A percentile compares a stretch with the other conserved stretches of the same genome.
phyloP scores from a whole-genome alignment of 2,888 invertebrate genomes.

The Campoletis raptor region DNA sequence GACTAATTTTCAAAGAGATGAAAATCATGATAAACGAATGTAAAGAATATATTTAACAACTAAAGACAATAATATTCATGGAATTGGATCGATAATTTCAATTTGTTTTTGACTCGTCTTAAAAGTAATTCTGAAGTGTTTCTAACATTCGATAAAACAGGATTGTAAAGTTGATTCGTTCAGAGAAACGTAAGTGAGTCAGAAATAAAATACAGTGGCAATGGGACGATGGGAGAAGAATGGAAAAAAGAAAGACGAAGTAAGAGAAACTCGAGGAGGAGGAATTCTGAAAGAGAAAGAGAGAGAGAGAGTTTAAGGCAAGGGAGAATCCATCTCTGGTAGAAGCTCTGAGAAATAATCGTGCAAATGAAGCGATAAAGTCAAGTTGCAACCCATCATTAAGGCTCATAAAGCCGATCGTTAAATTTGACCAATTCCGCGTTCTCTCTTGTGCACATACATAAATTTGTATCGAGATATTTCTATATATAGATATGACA shows the following conservation, averaged over 20 bases:
- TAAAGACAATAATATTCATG: background rate
- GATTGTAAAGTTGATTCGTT: conserved; percentile 19
- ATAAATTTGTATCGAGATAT: conserved; percentile 23
- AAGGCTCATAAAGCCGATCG: conserved; percentile 77
- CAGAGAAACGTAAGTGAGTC: conserved; percentile 31
- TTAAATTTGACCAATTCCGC: conserved; percentile 75
- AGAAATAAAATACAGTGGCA: conserved; percentile 51
- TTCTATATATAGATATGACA: conserved; percentile 22
- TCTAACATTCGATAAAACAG: conserved; percentile 27
- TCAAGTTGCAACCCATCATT: conserved; percentile 75
- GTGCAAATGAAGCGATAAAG: conserved; percentile 80
- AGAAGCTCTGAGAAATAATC: conserved; percentile 71
- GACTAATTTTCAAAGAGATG: no score
- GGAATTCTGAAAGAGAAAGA: conserved; percentile 40
- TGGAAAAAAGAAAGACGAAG: conserved; percentile 34
- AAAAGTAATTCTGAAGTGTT: background rate
- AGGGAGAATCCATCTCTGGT: conserved; percentile 48
- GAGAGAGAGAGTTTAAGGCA: conserved; percentile 7
- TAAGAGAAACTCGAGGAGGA: conserved; percentile 30
- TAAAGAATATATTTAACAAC: background rate
- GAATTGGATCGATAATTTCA: background rate
- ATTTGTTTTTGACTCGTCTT: no score
- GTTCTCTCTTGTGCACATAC: conserved; percentile 44
- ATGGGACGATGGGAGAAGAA: conserved; percentile 31
- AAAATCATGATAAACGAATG: background rate